phyloP scores from a whole-genome alignment of 2,797 vertebrate genomes.

The Phoxinus dragarum region DNA sequence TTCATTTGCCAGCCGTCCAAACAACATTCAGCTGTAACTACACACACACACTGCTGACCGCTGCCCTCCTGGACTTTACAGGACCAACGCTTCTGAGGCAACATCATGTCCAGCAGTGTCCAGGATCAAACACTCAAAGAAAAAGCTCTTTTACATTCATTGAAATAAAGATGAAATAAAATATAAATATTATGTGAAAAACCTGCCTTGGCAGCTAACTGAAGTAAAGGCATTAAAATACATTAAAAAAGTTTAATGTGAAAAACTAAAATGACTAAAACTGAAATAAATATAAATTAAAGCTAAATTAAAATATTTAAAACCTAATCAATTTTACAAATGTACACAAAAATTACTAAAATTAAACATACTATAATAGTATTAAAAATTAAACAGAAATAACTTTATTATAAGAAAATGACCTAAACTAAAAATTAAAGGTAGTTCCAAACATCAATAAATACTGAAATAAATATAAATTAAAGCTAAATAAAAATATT shows the following conservation, averaged over 20 bases:
- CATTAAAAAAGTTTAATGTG: not conserved
- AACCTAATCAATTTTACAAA: too few species aligned
- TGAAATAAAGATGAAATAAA: not conserved
- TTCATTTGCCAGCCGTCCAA: not conserved
- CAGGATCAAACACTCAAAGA: not conserved
- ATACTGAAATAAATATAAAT: too few species aligned
- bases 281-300: not conserved
- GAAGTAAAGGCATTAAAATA: not conserved
- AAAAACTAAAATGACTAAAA: not conserved
- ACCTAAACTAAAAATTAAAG: not conserved
- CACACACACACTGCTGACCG: not conserved
- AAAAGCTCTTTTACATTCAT: not conserved
- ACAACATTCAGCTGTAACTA: not conserved
- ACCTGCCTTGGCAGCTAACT: not conserved
- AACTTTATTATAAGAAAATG: not conserved
- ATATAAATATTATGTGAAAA: not conserved
- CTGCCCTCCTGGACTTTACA: not conserved
- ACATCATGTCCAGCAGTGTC: too few species aligned
- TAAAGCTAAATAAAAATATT: too few species aligned
- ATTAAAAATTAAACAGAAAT: not conserved
- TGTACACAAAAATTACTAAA: not conserved
- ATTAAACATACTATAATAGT: not conserved
- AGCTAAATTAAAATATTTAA: not conserved
- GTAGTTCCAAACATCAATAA: too few species aligned
- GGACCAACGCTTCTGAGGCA: not conserved